phyloP scores from a whole-genome alignment of 2,888 invertebrate genomes.

The Serripes groenlandicus region DNA sequence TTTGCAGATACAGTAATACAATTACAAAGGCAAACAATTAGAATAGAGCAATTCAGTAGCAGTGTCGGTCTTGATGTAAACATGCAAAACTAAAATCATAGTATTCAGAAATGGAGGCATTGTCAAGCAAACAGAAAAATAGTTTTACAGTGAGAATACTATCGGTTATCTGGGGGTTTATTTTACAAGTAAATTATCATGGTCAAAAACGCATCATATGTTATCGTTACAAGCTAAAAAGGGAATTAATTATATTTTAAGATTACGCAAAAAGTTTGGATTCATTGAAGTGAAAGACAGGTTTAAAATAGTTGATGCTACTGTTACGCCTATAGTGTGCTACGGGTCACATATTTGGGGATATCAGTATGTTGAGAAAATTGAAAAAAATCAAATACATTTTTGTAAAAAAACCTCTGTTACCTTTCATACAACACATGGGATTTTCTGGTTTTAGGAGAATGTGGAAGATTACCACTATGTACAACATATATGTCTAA shows the following conservation, averaged over 20 bases:
- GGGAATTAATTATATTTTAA: constrained; percentile 9
- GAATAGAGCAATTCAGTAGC: not conserved
- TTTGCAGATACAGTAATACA: not conserved
- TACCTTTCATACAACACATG: not conserved
- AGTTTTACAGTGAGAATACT: constrained; percentile 6
- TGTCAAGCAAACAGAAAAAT: constrained; percentile 15
- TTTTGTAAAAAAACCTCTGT: not conserved
- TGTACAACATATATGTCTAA: too few species aligned
- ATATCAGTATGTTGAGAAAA: not conserved
- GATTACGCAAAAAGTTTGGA: constrained; percentile 13
- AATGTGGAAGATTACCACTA: too few species aligned
- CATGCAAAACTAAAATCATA: constrained; percentile 12
- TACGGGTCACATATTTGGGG: constrained; percentile 38
- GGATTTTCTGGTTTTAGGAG: too few species aligned
- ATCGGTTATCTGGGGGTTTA: constrained; percentile 27
- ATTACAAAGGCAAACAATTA: not conserved
- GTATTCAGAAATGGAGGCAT: constrained; percentile 36
- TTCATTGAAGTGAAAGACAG: constrained; percentile 13
- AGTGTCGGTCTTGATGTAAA: not conserved
- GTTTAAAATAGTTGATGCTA: constrained; percentile 38
- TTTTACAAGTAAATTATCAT: constrained; percentile 30
- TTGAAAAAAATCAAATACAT: not conserved
- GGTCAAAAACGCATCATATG: constrained; percentile 13
- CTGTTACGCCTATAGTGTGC: constrained; percentile 21
- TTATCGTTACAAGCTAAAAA: constrained; percentile 28